Conservation (phyloP, 2,797 vertebrate genomes). For the Gastrophryne carolinensis region DNA sequence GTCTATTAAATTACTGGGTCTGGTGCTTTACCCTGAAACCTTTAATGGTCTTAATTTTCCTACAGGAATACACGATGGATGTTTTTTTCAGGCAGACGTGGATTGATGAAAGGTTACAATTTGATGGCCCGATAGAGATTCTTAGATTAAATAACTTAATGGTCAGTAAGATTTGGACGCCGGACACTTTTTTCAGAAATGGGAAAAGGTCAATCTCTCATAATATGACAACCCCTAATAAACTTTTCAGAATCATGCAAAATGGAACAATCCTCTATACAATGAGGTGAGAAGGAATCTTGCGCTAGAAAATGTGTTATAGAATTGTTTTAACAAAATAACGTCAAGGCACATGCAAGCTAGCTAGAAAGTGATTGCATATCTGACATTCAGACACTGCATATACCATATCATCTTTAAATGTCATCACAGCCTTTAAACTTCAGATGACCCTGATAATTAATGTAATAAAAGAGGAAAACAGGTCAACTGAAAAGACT, state of each 20-base stretch:
- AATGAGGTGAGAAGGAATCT: conserved; percentile 80
- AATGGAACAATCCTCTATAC: conserved; percentile 98
- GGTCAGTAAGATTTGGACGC: conserved; percentile 98
- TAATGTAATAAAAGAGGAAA: conserved; percentile 20
- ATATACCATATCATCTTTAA: conserved; percentile 12
- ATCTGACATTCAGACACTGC: conserved; percentile 7
- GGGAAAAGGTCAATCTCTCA: conserved; percentile 96
- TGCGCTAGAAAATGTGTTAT: background rate
- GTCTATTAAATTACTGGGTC: conserved; percentile 43
- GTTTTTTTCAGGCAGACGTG: conserved; percentile 98
- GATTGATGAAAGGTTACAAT: conserved; percentile 91
- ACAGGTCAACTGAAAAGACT: conserved; percentile 15
- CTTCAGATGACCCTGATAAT: conserved; percentile 29
- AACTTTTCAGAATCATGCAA: conserved; percentile 98
- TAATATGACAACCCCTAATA: conserved; percentile 98
- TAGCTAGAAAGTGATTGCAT: background rate
- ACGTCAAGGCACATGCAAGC: background rate
- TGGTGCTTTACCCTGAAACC: conserved; percentile 42
- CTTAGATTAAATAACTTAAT: conserved; percentile 95
- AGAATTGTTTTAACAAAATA: background rate
- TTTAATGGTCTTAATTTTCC: conserved; percentile 54
- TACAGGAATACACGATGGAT: conserved; percentile 98
- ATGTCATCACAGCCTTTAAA: conserved; percentile 18
- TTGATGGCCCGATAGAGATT: conserved; percentile 94
- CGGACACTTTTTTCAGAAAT: conserved; percentile 98